Evolutionary conservation across 1,140 invertebrate genomes (phyloP), one percentile per base, ranked within the genome.

Genomic region (Cephus cinctus): DNA sequence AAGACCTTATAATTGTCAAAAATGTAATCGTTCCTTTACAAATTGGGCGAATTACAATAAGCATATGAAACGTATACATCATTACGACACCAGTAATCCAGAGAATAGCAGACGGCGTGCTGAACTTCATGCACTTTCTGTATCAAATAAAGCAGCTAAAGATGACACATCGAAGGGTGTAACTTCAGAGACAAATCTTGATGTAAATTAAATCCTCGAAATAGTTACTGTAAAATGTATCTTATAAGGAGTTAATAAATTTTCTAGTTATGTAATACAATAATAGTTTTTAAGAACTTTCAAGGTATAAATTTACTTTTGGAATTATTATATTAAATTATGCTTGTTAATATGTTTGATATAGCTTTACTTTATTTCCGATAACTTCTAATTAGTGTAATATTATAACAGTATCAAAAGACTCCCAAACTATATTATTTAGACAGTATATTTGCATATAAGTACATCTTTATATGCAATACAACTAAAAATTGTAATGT

Each of bases 41-140:
- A 85, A 83, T 62, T 84, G 81, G 80, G 78, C 82, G 2, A 84
- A 84, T 66, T 84, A 80, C 51, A 83, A 83, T 54, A 84, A 84
- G 59, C 81, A 84, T 54, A 82, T 83, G 80, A 83, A 84, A 62
- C 56, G 82, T 16, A 50, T 82, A 23, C 82, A 83, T 49, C 72
- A 74, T 14, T 74, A 71, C 35, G 69, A 69, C 51, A 76, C 69
- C 0, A 67, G 64, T 14, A 36, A 27, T 27, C 25, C 25, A 27
- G 25, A 27, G n/a, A 27, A 27, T n/a, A 27, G 25, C n/a, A 27
- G 25, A 27, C 6, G 25, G n/a, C 25, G 25, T 27, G 25, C 25
- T 27, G 25, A 6, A 6, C 25, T 27, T 27, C 6, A n/a, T 8
- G 25, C 25, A 8, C 6, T 27, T 27, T 27, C n/a, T n/a, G n/a